Base-by-base conservation (phyloP, 2,888 invertebrate genomes). In the Diabrotica balteata region DNA sequence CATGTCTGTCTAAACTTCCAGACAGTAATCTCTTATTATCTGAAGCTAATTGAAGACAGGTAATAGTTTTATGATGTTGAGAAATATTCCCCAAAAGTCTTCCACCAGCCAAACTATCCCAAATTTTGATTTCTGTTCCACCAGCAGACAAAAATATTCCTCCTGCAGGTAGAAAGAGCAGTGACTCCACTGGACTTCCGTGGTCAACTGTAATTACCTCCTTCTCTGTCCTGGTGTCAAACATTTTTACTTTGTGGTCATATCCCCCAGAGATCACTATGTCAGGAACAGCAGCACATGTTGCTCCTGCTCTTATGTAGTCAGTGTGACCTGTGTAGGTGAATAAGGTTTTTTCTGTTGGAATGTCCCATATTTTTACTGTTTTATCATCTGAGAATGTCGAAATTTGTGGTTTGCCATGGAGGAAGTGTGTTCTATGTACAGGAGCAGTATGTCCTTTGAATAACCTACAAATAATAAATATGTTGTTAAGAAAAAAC, bases 11-110 rank as follows among this genome's bases (percentile, higher is more conserved):
- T 65, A 98, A 86, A 4, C 96, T 95, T 1, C 93, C 95, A 0
- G 97, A 96, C 76, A 98, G 83, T 22, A 98, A 86, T 78, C 95
- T 88, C 72, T 90, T 92, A 42, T 93, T 93, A 79, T 93, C 90
- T 53, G 92, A 92, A 42, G 94, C 94, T 70, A 97, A 87, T 73
- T 90, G 87, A 59, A 98, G 82, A 73, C 93, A 92, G 0, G 97
- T 98, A 1, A 98, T 91, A 0, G 97, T 96, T 86, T 98, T 98
- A 83, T 97, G 96, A 84, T 99, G 98, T 76, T 95, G 93, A 3
- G 93, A 93, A 72, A 98, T 89, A 77, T 90, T 91, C 2, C 94
- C 91, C 42, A 98, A 82, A 63, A 95, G 85, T 81, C 92, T 91
- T 8, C 97, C 97, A 44, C 96, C 95, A 73, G 93, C 90, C 60